A percentile compares a stretch with the other conserved stretches of the same genome.
Conservation (phyloP, 2,797 vertebrate species). For the Odontamblyopus lacepedii region DNA sequence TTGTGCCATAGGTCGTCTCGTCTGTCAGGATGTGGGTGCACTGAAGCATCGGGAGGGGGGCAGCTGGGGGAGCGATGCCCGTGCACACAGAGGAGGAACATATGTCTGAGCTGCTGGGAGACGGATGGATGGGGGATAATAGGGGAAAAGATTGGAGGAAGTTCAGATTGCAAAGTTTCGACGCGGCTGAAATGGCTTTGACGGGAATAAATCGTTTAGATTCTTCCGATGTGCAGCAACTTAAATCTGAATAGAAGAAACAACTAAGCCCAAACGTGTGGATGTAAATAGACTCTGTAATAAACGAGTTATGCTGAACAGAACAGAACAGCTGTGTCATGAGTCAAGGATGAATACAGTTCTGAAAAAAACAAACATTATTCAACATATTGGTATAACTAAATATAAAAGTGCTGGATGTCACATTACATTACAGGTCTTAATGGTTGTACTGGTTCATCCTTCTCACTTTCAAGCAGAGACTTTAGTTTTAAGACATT, state of each 20-base stretch:
- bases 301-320: constrained; percentile 1
- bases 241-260: background rate
- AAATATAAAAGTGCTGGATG: too few relatives aligned
- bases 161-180: background rate
- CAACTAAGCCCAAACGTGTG: background rate
- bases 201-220: background rate
- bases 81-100: constrained; percentile 33
- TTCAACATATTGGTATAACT: too few relatives aligned
- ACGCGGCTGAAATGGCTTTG: background rate
- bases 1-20: constrained; percentile 48
- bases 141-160: constrained; percentile 1
- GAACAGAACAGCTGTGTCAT: background rate
- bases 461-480: too few relatives aligned
- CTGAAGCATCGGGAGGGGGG: constrained; percentile 28
- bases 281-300: background rate
- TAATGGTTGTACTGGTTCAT: too few relatives aligned
- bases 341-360: too few relatives aligned
- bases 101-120: constrained; percentile 31
- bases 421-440: too few relatives aligned
- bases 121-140: constrained; percentile 5
- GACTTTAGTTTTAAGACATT: too few relatives aligned
- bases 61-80: constrained; percentile 15
- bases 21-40: constrained; percentile 48
- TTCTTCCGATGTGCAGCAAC: background rate
- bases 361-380: too few relatives aligned